Conservation (phyloP, 2,113 vertebrate genomes). For the Gambusia affinis region DNA sequence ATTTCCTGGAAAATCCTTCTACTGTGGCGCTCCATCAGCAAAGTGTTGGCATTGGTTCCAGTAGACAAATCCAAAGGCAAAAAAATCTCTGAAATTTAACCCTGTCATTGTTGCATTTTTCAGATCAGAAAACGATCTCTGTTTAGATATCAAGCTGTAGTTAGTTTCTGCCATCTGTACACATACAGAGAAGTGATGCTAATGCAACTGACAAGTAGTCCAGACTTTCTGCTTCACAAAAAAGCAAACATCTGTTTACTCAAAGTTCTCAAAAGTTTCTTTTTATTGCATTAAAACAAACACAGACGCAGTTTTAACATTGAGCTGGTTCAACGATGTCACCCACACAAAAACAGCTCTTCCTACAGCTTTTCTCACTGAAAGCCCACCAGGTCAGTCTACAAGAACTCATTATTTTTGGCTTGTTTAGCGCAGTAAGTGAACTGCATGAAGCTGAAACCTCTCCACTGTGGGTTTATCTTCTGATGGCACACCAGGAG, state of each 20-base stretch:
- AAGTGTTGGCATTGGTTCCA: constrained; percentile 24
- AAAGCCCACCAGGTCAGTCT: neutral
- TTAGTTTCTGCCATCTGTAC: neutral
- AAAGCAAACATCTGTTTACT: neutral
- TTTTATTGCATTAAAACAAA: neutral
- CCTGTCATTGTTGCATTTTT: neutral
- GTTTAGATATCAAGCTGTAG: neutral
- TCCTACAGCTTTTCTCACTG: neutral
- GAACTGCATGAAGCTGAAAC: neutral
- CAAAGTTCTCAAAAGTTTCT: neutral
- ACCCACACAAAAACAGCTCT: neutral
- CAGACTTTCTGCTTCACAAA: neutral
- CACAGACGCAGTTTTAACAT: neutral
- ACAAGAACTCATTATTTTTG: neutral
- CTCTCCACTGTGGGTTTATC: neutral
- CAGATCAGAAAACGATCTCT: neutral
- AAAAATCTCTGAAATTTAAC: neutral
- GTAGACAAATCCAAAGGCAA: constrained; percentile 12
- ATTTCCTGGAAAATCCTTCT: constrained; percentile 26
- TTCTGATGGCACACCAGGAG: neutral
- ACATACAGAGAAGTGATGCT: neutral
- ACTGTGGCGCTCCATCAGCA: neutral
- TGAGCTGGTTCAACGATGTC: neutral
- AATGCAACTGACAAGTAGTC: neutral
- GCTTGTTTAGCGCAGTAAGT: neutral